Conservation (phyloP, 2,797 vertebrate genomes). For the Prunella strophiata region DNA sequence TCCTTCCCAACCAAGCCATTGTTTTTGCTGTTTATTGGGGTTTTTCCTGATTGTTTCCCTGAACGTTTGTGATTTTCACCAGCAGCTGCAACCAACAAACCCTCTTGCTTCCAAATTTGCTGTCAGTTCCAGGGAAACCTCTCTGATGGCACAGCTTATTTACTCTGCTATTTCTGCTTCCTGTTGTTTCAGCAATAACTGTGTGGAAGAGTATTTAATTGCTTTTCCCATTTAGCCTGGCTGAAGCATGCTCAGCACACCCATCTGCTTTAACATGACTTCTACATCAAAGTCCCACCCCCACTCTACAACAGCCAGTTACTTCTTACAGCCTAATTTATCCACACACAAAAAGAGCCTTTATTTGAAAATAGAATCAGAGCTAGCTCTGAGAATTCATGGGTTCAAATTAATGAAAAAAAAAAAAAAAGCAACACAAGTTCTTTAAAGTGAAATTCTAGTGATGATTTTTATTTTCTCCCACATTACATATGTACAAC, state of each 20-base stretch:
- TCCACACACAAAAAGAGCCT: neutral
- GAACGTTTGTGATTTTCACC: neutral
- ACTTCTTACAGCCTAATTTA: neutral
- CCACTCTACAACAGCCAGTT: neutral
- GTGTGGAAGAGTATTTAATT: constrained; percentile 8
- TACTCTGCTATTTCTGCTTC: constrained; percentile 34
- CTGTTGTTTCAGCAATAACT: constrained; percentile 43
- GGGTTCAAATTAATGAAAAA: neutral
- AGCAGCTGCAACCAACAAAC: constrained; percentile 15
- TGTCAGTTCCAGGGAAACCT: neutral
- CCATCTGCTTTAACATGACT: neutral
- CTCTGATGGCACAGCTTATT: neutral
- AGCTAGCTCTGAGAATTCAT: neutral
- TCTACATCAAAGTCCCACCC: neutral
- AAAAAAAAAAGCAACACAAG: neutral
- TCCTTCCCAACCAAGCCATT: neutral
- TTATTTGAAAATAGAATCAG: neutral
- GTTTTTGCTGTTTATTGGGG: neutral
- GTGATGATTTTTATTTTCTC: neutral
- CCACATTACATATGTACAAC: neutral
- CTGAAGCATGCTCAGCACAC: neutral
- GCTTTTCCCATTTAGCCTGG: constrained; percentile 21
- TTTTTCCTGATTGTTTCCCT: neutral
- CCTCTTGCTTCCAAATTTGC: neutral
- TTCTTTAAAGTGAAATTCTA: neutral